phyloP scores from a whole-genome alignment of 2,113 vertebrate genomes.

The Tor tambroides region DNA sequence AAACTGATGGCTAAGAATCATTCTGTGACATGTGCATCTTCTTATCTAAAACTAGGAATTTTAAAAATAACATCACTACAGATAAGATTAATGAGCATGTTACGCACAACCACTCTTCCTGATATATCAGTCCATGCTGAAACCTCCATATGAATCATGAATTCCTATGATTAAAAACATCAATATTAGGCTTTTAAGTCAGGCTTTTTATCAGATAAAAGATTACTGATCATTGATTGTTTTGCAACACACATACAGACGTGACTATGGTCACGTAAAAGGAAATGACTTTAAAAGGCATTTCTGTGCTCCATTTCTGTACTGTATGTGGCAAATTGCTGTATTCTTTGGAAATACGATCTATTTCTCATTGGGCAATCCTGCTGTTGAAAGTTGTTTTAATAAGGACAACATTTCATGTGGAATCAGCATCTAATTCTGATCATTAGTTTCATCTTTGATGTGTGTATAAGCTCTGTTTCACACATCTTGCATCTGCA shows the following conservation, averaged over 20 bases:
- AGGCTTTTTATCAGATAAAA: constrained; percentile 5
- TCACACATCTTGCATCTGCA: neutral
- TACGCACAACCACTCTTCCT: neutral
- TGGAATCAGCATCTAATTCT: neutral
- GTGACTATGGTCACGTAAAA: neutral
- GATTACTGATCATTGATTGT: neutral
- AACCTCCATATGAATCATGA: neutral
- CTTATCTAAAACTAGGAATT: neutral
- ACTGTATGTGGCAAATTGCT: no score
- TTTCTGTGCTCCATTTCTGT: no score
- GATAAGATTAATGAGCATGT: constrained; percentile 8
- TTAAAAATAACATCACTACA: neutral
- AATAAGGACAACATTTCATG: neutral
- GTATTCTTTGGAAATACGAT: neutral
- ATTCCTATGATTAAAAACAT: neutral
- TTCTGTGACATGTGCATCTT: neutral
- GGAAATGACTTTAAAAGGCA: neutral
- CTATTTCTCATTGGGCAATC: neutral
- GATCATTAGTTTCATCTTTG: neutral
- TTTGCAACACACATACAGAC: neutral
- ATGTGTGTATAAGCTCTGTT: neutral
- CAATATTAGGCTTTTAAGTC: constrained; percentile 13
- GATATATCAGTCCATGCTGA: neutral
- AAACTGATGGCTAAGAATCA: neutral
- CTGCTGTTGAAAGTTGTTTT: neutral